phyloP scores from a whole-genome alignment of 2,113 vertebrate species.

The Pica pica region DNA sequence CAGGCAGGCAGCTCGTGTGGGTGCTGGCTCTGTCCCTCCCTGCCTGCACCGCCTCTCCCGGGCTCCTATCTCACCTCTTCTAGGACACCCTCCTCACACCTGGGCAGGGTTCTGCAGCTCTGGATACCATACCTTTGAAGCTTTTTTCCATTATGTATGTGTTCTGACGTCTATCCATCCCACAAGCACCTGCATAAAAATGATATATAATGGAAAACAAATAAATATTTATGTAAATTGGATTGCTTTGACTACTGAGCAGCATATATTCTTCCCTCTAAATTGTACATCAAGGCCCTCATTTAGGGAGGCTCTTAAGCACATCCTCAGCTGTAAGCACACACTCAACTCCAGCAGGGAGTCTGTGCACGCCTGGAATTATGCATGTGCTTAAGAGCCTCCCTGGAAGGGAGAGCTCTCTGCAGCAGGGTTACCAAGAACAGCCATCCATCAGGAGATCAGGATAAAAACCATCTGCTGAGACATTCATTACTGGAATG shows the following conservation, averaged over 20 bases:
- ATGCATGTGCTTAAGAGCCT: neutral
- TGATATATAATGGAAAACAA: constrained; percentile 66
- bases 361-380: neutral
- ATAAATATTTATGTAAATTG: constrained; percentile 68
- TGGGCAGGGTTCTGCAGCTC: constrained; percentile 64
- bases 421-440: neutral
- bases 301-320: constrained; percentile 13
- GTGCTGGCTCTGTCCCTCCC: neutral
- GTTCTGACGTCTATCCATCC: constrained; percentile 86
- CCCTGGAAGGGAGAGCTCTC: neutral
- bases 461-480: neutral
- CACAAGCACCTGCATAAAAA: constrained; percentile 81
- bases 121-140: constrained; percentile 88
- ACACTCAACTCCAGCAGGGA: neutral
- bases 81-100: constrained; percentile 56
- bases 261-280: constrained; percentile 49
- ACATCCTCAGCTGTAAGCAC: neutral
- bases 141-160: constrained; percentile 86
- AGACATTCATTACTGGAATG: neutral
- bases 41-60: neutral
- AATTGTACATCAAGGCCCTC: constrained; percentile 13
- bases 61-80: constrained; percentile 66
- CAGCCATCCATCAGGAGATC: neutral
- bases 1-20: neutral
- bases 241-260: constrained; percentile 49